Evolutionary conservation across 1,140 invertebrate species (phyloP).

Genomic region (Cydia splendana): DNA sequence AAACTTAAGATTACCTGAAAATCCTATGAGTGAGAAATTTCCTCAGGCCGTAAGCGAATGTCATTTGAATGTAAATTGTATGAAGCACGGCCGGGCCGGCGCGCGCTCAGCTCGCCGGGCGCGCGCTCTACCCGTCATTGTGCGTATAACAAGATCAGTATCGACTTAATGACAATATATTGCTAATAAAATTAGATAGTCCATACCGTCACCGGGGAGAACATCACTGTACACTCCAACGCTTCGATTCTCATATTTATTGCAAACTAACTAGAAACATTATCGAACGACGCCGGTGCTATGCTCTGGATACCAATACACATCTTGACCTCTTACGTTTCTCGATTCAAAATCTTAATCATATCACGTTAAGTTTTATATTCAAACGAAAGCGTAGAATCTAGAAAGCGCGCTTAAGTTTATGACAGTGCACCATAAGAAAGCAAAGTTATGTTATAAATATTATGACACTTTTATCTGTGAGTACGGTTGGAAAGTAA

Average conservation of each 20-base stretch:
- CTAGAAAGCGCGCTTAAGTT: conserved; percentile 69
- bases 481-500: conserved; percentile 72
- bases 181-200: conserved; percentile 80
- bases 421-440: conserved; percentile 72
- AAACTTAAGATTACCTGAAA: conserved; percentile 74
- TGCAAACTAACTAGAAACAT: conserved; percentile 76
- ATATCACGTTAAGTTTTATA: neutral
- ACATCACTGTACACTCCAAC: conserved; percentile 58
- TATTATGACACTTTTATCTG: conserved; percentile 78
- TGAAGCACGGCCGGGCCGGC: conserved; percentile 55
- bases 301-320: conserved; percentile 61
- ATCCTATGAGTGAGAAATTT: conserved; percentile 76
- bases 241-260: conserved; percentile 72
- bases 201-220: conserved; percentile 68
- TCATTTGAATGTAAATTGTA: conserved; percentile 79
- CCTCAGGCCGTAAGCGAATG: conserved; percentile 68
- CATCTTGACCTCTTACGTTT: conserved; percentile 50
- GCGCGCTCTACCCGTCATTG: conserved; percentile 69
- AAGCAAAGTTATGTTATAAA: conserved; percentile 75
- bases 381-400: conserved; percentile 19
- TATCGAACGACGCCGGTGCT: conserved; percentile 67
- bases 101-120: conserved; percentile 50
- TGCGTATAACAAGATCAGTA: conserved; percentile 79
- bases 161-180: conserved; percentile 80
- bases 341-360: conserved; percentile 63